Percentiles rank a stretch among this genome's conserved stretches.
These are phyloP conservation scores for Meteorus colon DNA, from an alignment of 2,888 invertebrate genomes.

Conservation along the genomic window DNA sequence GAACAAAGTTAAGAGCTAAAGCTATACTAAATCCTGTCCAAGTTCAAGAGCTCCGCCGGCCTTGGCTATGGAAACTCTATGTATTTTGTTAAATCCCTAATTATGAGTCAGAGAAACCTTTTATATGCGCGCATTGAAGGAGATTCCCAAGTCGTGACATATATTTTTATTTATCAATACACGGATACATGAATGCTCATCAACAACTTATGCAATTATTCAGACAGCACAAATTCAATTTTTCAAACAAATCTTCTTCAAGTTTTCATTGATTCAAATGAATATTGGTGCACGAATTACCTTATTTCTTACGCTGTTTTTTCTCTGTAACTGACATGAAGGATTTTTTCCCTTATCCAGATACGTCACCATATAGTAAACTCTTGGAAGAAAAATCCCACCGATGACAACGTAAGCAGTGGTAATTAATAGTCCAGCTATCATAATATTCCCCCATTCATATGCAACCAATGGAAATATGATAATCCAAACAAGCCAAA, in stretches of 20 bases:
- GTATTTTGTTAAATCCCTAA: constrained; percentile 36
- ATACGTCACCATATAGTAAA: constrained; percentile 80
- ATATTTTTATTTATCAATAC: constrained; percentile 8
- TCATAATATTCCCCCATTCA: constrained; percentile 75
- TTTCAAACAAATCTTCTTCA: constrained; percentile 16
- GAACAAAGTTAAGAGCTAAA: constrained; percentile 23
- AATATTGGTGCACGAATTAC: constrained; percentile 15
- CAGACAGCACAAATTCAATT: background rate
- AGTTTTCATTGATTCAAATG: background rate
- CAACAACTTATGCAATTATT: constrained; percentile 1
- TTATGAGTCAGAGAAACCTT: constrained; percentile 40
- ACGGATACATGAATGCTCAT: background rate
- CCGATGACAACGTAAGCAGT: constrained; percentile 79
- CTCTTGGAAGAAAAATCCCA: constrained; percentile 81
- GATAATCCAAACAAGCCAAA: constrained; percentile 76
- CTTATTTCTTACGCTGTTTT: constrained; percentile 63
- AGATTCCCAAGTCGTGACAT: constrained; percentile 21
- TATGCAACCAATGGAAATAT: constrained; percentile 78
- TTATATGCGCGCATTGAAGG: constrained; percentile 26
- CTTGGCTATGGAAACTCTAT: constrained; percentile 26
- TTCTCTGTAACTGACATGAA: constrained; percentile 61
- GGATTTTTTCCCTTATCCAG: constrained; percentile 76
- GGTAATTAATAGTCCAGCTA: constrained; percentile 78
- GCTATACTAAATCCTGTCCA: constrained; percentile 11
- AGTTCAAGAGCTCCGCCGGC: constrained; percentile 5